Base-by-base conservation (phyloP, 2,113 vertebrate genomes). In the Pomatostomus ruficeps region DNA sequence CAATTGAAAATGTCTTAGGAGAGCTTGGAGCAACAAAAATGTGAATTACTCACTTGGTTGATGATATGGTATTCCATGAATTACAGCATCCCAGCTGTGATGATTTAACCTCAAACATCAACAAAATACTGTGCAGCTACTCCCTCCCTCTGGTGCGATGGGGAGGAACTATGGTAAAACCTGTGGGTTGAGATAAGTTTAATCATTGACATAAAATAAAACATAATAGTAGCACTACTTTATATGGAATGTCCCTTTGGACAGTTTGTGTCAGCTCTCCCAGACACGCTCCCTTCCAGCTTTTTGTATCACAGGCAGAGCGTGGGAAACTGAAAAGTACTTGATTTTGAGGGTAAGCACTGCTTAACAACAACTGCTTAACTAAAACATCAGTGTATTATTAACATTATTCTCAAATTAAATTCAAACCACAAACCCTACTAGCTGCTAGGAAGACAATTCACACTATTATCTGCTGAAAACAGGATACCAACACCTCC, bases 51-150 rank as follows among this genome's bases (percentile, higher is more conserved):
- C 65, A 21, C 23, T 71, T 75, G 12, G 5, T 21, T 58, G 33
- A 4, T 51, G 38, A n/a, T 63, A 54, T 3, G 24, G 14, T 70
- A 18, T 74, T 66, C 38, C 4, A 8, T 65, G 18, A 71, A 63
- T 71, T 66, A 35, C 2, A 4, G 28, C 17, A 14, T 46, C 23
- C 10, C 16, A 52, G 4, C 23, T 29, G 16, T n/a, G 11, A 58
- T 22, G 13, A 5, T 45, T 66, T 67, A 21, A 45, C 38, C 15
- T 65, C n/a, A 21, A 28, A 23, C 9, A 43, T 16, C 28, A 74
- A 10, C 26, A 5, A n/a, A 59, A 5, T 12, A 29, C 8, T 0
- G 0, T 19, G 17, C 33, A 43, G 23, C 23, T 2, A 4, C 52
- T 67, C 17, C 20, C 38, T 62, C 20, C 10, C 12, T 46, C 54